Evolutionary conservation across 2,113 vertebrate species (phyloP), one percentile per base, ranked within the genome.

Genomic region (Corythoichthys intestinalis): DNA sequence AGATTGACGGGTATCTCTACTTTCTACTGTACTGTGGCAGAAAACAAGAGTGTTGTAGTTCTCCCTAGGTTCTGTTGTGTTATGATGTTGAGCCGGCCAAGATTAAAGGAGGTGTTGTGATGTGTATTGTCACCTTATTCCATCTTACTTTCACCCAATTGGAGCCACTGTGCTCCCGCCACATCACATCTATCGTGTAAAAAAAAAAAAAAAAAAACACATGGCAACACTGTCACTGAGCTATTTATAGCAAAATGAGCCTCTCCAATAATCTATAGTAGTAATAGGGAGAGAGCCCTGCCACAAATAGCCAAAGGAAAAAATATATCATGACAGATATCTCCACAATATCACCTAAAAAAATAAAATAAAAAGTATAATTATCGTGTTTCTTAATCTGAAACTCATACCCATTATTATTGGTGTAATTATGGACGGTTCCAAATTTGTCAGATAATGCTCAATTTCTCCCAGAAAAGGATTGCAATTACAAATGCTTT

Each of bases 221-320:
- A 44, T 70, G 77, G 69, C 77, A 69, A 54, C 54, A 66, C 65
- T 66, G 46, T 34, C 74, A 67, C 66, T 47, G 46, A 41, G 84
- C 73, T 89, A 85, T 82, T 83, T 79, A 81, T 78, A 83, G 77
- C 72, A 17, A 47, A 82, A 80, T 17, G 52, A 84, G 83, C 65
- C 53, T 71, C 67, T 54, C 71, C 34, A 67, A 73, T 82, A 78
- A 82, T 85, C 74, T 76, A 75, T 84, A 47, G 79, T 68, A 34
- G 65, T 75, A 72, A 14, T 15, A 50, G 14, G 13, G 14, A 50
- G 13, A 15, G 14, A 12, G 48, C 48, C 14, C 4, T 49, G 47
- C 47, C 12, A 50, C 8, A 11, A 47, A 47, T 47, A 47, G 4
- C 8, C 8, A 47, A 47, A 47, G 11, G 14, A 50, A 14, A 13